Percentiles rank a stretch among this genome's conserved stretches.
These are phyloP conservation scores for Tetranychus truncatus DNA, from an alignment of 2,888 invertebrate species.

Conservation along the genomic window DNA sequence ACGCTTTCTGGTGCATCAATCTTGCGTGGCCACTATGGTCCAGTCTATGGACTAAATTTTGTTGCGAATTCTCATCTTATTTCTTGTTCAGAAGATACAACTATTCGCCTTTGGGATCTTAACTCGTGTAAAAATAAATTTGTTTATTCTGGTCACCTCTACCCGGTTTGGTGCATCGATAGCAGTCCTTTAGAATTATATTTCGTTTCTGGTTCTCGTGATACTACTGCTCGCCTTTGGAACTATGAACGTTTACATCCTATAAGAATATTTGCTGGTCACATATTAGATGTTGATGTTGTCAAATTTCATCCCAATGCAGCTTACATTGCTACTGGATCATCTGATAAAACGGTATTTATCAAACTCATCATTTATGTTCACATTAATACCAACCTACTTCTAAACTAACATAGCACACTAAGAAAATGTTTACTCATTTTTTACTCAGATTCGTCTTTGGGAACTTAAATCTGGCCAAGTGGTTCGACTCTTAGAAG, in stretches of 20 bases:
- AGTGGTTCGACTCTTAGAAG: slow-evolving; percentile 53
- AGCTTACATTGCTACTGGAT: slow-evolving; percentile 69
- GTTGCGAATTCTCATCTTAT: slow-evolving; percentile 38
- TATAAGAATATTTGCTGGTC: slow-evolving; percentile 65
- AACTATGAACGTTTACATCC: slow-evolving; percentile 59
- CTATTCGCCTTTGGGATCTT: slow-evolving; percentile 44
- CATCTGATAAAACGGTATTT: slow-evolving; percentile 55
- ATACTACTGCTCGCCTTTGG: slow-evolving; percentile 64
- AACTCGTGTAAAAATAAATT: slow-evolving; percentile 49
- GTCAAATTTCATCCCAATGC: slow-evolving; percentile 83
- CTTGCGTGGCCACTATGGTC: slow-evolving; percentile 52
- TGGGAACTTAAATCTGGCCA: slow-evolving; percentile 70
- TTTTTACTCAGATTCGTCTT: slow-evolving; percentile 42
- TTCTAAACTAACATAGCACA: neutral
- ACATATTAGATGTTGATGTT: slow-evolving; percentile 68
- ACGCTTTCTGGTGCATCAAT: slow-evolving; percentile 28
- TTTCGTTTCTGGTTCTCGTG: slow-evolving; percentile 60
- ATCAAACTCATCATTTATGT: neutral
- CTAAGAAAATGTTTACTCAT: neutral
- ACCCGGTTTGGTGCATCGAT: slow-evolving; percentile 73
- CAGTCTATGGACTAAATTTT: slow-evolving; percentile 48
- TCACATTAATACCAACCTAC: neutral
- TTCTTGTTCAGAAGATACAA: slow-evolving; percentile 51
- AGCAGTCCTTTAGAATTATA: slow-evolving; percentile 47
- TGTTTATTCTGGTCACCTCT: slow-evolving; percentile 61